phyloP scores from a whole-genome alignment of 2,888 invertebrate species.

The Agriopis aurantiaria region DNA sequence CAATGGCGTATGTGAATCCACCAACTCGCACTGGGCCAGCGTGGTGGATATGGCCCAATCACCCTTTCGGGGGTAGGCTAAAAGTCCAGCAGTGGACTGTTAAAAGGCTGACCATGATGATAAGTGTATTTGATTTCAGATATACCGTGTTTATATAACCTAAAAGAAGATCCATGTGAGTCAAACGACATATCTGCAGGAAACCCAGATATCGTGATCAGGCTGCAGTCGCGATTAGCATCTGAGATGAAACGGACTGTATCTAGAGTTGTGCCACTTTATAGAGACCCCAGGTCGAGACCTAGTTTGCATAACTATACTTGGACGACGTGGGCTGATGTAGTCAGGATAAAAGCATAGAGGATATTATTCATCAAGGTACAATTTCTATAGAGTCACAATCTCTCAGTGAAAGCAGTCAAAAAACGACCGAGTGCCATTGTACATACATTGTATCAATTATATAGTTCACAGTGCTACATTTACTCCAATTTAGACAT shows the following conservation, averaged over 20 bases:
- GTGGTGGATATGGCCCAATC: too few species aligned
- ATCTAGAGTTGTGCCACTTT: slow-evolving; percentile 59
- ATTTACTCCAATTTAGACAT: too few species aligned
- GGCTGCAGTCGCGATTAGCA: slow-evolving; percentile 53
- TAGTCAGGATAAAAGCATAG: background rate
- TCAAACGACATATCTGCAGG: slow-evolving; percentile 59
- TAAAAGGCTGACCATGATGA: too few species aligned
- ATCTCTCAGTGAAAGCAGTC: too few species aligned
- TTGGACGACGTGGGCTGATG: slow-evolving; percentile 68
- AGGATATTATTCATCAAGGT: background rate
- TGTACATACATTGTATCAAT: too few species aligned
- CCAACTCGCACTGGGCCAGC: too few species aligned
- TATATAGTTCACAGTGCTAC: too few species aligned
- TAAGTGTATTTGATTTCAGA: slow-evolving; percentile 8
- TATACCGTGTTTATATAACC: slow-evolving; percentile 67
- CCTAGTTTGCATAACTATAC: slow-evolving; percentile 69
- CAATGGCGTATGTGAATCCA: too few species aligned
- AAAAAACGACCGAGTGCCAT: too few species aligned
- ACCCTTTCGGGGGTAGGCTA: too few species aligned
- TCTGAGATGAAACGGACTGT: slow-evolving; percentile 58
- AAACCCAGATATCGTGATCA: slow-evolving; percentile 59
- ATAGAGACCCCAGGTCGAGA: slow-evolving; percentile 62
- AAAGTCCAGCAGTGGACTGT: too few species aligned
- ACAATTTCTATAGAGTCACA: too few species aligned
- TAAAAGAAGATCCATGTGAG: slow-evolving; percentile 75